A percentile compares a stretch with the other conserved stretches of the same genome.
Evolutionary conservation across 1,140 invertebrate genomes (phyloP).

Genomic region (Metopolophium dirhodum): DNA sequence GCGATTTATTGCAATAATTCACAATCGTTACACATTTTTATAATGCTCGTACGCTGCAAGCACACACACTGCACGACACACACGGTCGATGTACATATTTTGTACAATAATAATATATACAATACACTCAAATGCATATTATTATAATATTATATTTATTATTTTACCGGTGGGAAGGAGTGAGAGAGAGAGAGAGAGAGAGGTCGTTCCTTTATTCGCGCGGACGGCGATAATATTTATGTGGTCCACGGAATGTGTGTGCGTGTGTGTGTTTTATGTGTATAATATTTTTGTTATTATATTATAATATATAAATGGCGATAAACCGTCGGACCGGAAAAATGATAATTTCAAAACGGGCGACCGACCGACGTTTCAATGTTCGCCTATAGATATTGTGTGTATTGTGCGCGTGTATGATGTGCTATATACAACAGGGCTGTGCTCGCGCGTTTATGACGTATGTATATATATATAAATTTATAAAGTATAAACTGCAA

Average conservation of each 20-base stretch:
- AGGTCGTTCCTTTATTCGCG: conserved; percentile 4
- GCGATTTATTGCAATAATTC: conserved; percentile 50
- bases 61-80: neutral
- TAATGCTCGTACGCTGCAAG: neutral
- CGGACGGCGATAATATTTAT: conserved; percentile 34
- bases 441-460: neutral
- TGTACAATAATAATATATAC: neutral
- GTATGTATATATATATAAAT: neutral
- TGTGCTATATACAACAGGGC: neutral
- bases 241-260: neutral
- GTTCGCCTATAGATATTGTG: neutral
- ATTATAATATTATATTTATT: conserved; percentile 12
- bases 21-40: conserved; percentile 51
- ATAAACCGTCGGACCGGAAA: conserved; percentile 44
- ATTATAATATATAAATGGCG: neutral
- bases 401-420: neutral
- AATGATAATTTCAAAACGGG: conserved; percentile 33
- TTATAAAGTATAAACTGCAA: neutral
- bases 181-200: neutral
- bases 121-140: neutral
- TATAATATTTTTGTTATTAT: neutral
- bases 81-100: neutral
- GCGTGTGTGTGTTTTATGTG: neutral
- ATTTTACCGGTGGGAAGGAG: neutral
- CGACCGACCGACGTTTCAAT: neutral